Evolutionary conservation across 1,140 invertebrate genomes (phyloP).

Genomic region (Propsilocerus akamusi): DNA sequence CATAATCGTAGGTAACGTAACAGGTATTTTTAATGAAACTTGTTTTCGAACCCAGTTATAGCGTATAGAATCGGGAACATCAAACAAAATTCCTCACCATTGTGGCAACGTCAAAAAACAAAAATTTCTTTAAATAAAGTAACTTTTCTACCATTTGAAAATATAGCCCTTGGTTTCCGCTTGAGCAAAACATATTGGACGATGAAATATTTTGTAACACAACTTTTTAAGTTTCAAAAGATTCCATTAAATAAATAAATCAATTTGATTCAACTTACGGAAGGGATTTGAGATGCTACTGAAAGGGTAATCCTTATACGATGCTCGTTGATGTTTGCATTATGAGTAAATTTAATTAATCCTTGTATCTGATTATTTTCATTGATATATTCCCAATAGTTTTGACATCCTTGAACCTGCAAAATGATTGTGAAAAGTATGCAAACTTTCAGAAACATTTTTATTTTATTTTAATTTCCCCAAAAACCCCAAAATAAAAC

Average conservation of each 20-base stretch:
- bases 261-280: neutral
- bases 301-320: neutral
- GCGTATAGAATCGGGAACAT: too few species aligned
- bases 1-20: too few species aligned
- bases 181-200: too few species aligned
- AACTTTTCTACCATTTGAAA: too few species aligned
- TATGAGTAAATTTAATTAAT: neutral
- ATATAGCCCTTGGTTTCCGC: too few species aligned
- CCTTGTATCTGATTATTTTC: neutral
- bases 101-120: too few species aligned
- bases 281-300: neutral
- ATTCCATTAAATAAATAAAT: neutral
- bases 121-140: too few species aligned
- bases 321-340: neutral
- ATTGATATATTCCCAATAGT: neutral
- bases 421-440: neutral
- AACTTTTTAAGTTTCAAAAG: neutral
- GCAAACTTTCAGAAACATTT: neutral
- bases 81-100: too few species aligned
- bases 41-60: too few species aligned
- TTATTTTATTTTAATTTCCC: too few species aligned
- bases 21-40: too few species aligned
- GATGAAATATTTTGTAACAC: neutral
- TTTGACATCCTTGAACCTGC: neutral
- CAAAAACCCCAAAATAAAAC: too few species aligned